phyloP scores from a whole-genome alignment of 2,888 invertebrate genomes.

The Ormyrus rosae region DNA sequence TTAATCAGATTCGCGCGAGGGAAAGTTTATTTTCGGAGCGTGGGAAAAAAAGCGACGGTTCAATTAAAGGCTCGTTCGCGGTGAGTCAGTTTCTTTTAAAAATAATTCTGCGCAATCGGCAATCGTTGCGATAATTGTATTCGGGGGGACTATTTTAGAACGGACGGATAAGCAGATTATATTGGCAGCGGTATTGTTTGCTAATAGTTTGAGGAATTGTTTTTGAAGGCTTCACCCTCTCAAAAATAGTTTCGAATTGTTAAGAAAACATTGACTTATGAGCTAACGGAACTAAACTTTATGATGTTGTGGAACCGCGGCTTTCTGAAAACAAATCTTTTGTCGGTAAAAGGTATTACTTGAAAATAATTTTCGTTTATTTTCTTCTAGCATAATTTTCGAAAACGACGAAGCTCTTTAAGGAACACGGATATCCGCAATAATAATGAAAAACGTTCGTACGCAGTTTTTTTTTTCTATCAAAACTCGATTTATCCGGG shows the following conservation, averaged over 20 bases:
- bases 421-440: no score
- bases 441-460: no score
- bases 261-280: conserved; percentile 39
- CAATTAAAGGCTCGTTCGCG: no score
- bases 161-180: conserved; percentile 5
- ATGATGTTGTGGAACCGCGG: neutral
- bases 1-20: no score
- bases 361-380: neutral
- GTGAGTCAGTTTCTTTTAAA: no score
- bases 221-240: conserved; percentile 2
- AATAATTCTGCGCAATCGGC: neutral
- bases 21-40: no score
- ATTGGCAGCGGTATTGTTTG: neutral
- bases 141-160: neutral
- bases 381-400: no score
- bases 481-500: no score
- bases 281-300: conserved; percentile 21
- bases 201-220: conserved; percentile 16
- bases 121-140: neutral
- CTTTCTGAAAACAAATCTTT: conserved; percentile 35
- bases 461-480: no score
- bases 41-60: no score
- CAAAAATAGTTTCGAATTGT: conserved; percentile 33
- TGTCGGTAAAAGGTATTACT: conserved; percentile 14
- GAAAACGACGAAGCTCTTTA: no score